Evolutionary conservation across 2,888 invertebrate genomes (phyloP), one percentile per base, ranked within the genome.

Genomic region (Campopleginae sp.): DNA sequence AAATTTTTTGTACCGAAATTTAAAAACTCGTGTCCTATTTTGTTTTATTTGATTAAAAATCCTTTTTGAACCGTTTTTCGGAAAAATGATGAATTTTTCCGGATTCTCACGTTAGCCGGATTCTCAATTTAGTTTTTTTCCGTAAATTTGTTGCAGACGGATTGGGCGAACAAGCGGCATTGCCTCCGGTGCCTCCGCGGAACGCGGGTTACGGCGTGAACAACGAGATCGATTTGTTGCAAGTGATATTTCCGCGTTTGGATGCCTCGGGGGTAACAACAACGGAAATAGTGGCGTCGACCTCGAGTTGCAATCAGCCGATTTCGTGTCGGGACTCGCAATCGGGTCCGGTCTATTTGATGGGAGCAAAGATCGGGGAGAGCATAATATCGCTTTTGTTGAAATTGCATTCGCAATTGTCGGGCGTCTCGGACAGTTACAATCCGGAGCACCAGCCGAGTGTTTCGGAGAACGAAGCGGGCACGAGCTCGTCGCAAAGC

Each of bases 301-400:
- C 93, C 2, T 93, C 93, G 6, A 91, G 89, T 79, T 84, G 91
- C 72, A 89, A 91, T 66, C 93, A 92, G 82, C 91, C 91, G 65
- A 88, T 91, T 14, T 91, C 91, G 27, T 89, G 92, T 80, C 90
- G 92, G 84, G 91, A 92, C 23, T 83, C 90, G 48, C 91, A 92
- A 86, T 92, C 93, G 89, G 89, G 91, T 44, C 86, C 90, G 23
- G 84, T 90, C 33, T 92, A 93, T 79, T 90, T 92, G 3, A 91
- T 92, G 70, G 89, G 95, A 51, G 94, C 97, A 17, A 95, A 95
- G 38, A 95, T 98, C 78, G 97, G 97, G 90, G 98, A 98, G 93
- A 98, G 98, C 85, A 97, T 99, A 86, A 96, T 99, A 88, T 98
- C 98, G 0, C 94, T 99, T 74, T 94, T 99, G 63, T 94, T 99